These are phyloP conservation scores for Corynorhinus townsendii DNA, from an alignment of 2,113 vertebrate species.

Conservation along the genomic window DNA sequence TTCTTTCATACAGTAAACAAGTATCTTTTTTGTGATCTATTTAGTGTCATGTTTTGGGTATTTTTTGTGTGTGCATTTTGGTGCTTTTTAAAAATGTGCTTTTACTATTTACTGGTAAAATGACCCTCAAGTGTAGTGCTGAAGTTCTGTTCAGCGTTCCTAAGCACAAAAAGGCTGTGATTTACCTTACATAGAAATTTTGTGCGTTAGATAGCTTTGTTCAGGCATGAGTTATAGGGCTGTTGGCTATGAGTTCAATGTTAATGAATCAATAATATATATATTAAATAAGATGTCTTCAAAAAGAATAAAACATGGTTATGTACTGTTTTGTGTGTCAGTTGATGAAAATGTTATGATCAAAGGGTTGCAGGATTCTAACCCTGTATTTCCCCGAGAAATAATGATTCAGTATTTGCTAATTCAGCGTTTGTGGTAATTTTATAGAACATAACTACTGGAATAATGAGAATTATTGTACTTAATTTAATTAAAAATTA, in stretches of 20 bases:
- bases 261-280: neutral
- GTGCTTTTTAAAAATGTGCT: neutral
- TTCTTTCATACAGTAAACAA: neutral
- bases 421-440: neutral
- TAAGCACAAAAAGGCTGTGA: neutral
- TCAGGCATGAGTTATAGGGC: neutral
- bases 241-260: neutral
- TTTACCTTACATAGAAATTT: neutral
- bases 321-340: neutral
- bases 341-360: neutral
- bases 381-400: neutral
- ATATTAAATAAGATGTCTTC: neutral
- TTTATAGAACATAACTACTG: neutral
- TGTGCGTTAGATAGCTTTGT: neutral
- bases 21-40: neutral
- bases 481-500: slow-evolving; percentile 12
- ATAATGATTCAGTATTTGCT: neutral
- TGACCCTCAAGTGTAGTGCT: neutral
- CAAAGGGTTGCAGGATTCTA: neutral
- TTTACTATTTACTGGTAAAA: neutral
- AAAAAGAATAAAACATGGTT: neutral
- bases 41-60: neutral
- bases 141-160: neutral
- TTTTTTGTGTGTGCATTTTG: neutral
- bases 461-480: neutral